These are phyloP conservation scores for Chromobotia macracanthus DNA, from an alignment of 2,797 vertebrate genomes.

Conservation along the genomic window DNA sequence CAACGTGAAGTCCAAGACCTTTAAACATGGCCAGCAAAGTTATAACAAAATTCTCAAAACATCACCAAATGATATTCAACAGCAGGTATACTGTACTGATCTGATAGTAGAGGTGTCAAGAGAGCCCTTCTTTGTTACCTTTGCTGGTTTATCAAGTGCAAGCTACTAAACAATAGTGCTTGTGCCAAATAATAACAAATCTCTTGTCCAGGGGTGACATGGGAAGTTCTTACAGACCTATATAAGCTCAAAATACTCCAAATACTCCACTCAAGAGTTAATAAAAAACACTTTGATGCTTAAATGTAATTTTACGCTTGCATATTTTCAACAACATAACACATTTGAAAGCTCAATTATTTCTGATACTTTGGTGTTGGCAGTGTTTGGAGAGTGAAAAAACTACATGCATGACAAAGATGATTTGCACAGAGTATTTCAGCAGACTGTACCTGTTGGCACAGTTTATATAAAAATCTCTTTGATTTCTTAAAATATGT, in stretches of 20 bases:
- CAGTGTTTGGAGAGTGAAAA: background rate
- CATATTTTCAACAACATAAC: background rate
- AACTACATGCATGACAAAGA: background rate
- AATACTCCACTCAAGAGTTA: background rate
- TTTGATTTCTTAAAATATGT: background rate
- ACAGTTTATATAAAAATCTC: background rate
- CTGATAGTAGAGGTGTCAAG: background rate
- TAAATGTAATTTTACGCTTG: background rate
- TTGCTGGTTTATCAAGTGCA: background rate
- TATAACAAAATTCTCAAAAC: background rate
- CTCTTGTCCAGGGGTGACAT: background rate
- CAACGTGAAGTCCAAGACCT: background rate
- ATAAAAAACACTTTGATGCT: background rate
- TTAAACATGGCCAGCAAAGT: background rate
- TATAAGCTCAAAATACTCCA: background rate
- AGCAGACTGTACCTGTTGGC: constrained; percentile 2
- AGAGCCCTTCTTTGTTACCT: background rate
- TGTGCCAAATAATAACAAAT: background rate
- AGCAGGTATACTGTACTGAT: background rate
- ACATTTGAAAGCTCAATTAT: constrained; percentile 2
- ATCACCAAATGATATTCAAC: background rate
- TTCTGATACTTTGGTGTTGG: background rate
- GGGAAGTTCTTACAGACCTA: background rate
- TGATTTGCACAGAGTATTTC: background rate
- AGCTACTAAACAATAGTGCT: background rate